A percentile compares a stretch with the other conserved stretches of the same genome.
Evolutionary conservation across 2,113 vertebrate genomes (phyloP).

Genomic region (Oryzias melastigma): DNA sequence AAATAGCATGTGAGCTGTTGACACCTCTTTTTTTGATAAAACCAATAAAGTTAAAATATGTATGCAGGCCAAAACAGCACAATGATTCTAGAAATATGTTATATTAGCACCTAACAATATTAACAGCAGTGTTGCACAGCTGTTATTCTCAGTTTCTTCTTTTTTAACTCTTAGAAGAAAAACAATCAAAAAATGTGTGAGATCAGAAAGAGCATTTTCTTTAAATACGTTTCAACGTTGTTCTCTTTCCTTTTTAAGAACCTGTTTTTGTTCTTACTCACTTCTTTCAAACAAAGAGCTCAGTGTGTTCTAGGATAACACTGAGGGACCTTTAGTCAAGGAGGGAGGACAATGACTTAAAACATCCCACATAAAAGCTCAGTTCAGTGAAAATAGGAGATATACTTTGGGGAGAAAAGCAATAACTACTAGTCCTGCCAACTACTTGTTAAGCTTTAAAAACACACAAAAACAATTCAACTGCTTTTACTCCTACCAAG

Average conservation of each 20-base stretch:
- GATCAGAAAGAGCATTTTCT: not conserved
- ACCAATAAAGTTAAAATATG: too few species aligned
- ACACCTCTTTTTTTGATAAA: not conserved
- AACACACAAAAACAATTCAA: not conserved
- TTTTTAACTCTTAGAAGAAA: not conserved
- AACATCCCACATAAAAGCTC: conserved; percentile 32
- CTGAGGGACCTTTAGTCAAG: conserved; percentile 46
- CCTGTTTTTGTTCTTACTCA: conserved; percentile 57
- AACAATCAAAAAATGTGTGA: not conserved
- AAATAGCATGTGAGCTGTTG: conserved; percentile 8
- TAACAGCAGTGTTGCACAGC: too few species aligned
- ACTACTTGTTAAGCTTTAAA: too few species aligned
- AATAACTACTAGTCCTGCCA: not conserved
- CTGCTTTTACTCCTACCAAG: too few species aligned
- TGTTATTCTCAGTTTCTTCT: too few species aligned
- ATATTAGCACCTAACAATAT: too few species aligned
- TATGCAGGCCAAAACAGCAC: too few species aligned
- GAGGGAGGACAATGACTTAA: conserved; percentile 35
- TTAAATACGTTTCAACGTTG: conserved; percentile 1
- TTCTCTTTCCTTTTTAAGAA: conserved; percentile 2
- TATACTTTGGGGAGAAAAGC: conserved; percentile 8
- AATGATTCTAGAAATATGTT: too few species aligned
- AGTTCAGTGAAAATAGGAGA: conserved; percentile 11
- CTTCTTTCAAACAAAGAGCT: conserved; percentile 44
- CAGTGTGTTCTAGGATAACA: conserved; percentile 47